These are phyloP conservation scores for Diarsia dahlii DNA, from an alignment of 2,888 invertebrate genomes.

Conservation along the genomic window DNA sequence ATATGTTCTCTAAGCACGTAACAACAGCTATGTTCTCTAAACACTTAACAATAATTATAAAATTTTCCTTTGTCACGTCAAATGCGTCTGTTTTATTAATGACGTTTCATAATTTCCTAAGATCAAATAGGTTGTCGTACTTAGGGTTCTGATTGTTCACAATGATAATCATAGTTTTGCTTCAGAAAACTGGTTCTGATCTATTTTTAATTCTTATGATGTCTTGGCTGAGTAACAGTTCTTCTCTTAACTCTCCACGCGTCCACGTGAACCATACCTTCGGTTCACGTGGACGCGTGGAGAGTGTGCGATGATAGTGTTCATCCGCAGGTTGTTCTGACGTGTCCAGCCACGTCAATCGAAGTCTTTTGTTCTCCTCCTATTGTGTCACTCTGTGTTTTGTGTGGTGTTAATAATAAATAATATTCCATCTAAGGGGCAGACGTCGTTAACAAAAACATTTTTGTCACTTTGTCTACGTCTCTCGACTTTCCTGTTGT, in stretches of 20 bases:
- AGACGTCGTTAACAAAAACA: neutral
- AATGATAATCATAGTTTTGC: neutral
- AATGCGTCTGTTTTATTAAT: constrained; percentile 9
- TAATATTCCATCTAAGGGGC: neutral
- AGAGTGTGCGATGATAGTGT: neutral
- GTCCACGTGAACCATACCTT: no score
- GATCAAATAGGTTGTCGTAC: neutral
- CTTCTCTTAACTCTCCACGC: no score
- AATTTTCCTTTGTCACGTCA: constrained; percentile 9
- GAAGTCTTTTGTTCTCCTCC: neutral
- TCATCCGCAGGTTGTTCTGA: neutral
- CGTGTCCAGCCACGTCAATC: neutral
- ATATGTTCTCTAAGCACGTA: neutral
- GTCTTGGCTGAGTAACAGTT: no score
- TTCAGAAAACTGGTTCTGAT: neutral
- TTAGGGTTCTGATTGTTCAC: neutral
- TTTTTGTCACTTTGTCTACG: neutral
- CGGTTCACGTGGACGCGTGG: neutral
- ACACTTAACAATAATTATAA: constrained; percentile 3
- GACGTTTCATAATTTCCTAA: neutral
- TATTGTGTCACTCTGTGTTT: neutral
- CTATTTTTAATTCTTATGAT: neutral
- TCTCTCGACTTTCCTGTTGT: neutral
- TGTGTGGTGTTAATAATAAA: neutral
- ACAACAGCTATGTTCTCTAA: neutral